A percentile compares a stretch with the other conserved stretches of the same genome.
These are phyloP conservation scores for Thermophis baileyi DNA, from an alignment of 2,113 vertebrate genomes.

Conservation along the genomic window DNA sequence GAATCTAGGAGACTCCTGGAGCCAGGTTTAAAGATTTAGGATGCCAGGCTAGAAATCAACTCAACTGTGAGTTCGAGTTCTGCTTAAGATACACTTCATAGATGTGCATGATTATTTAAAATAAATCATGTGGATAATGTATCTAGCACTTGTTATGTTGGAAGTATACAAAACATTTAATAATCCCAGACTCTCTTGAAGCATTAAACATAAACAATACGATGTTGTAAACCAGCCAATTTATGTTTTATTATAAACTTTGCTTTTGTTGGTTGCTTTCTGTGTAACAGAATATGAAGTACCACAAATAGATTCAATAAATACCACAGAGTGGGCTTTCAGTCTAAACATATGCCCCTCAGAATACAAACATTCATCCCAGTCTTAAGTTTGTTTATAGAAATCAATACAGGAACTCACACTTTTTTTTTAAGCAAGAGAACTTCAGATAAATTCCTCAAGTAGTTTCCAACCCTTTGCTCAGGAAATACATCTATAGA, in stretches of 20 bases:
- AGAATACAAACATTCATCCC: not conserved
- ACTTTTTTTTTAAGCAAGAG: conserved; percentile 9
- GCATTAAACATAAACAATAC: conserved; percentile 11
- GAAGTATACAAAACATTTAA: not conserved
- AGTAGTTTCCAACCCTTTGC: conserved; percentile 1
- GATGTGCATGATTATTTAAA: not conserved
- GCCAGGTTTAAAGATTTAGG: not conserved
- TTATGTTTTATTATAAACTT: not conserved
- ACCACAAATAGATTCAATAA: conserved; percentile 1
- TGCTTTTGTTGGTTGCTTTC: not conserved
- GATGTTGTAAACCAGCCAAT: not conserved
- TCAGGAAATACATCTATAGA: conserved; percentile 15
- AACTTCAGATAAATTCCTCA: not conserved
- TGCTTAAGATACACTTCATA: not conserved
- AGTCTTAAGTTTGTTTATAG: not conserved
- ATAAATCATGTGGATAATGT: not conserved
- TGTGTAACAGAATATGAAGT: not conserved
- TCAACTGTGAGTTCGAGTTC: not conserved
- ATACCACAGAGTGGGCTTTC: not conserved
- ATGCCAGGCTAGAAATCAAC: not conserved
- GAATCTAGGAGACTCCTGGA: not conserved
- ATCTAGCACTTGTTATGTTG: not conserved
- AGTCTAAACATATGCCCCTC: not conserved
- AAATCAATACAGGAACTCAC: not conserved
- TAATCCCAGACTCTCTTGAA: not conserved